These are phyloP conservation scores for Drosophila colorata DNA, from an alignment of 2,888 invertebrate genomes.

Conservation along the genomic window DNA sequence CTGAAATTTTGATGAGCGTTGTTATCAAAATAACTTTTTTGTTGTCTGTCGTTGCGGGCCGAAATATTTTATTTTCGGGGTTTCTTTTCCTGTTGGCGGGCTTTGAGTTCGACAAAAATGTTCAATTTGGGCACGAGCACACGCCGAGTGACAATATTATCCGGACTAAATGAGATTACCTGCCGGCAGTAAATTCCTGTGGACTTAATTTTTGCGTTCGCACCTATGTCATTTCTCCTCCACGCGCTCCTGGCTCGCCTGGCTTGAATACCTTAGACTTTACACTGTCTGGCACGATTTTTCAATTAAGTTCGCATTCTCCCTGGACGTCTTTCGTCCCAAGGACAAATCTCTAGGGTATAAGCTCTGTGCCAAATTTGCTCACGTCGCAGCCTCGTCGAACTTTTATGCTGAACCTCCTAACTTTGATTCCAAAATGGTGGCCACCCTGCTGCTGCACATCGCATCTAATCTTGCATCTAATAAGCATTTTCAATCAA, in stretches of 20 bases:
- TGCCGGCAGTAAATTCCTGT: conserved; percentile 67
- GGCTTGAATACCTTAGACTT: conserved; percentile 48
- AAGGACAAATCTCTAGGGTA: conserved; percentile 7
- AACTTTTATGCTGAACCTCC: conserved; percentile 74
- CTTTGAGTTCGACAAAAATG: conserved; percentile 41
- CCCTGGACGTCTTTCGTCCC: background rate
- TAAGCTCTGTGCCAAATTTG: conserved; percentile 65
- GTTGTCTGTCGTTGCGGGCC: conserved; percentile 10
- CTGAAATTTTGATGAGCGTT: conserved; percentile 73
- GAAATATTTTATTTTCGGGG: conserved; percentile 21
- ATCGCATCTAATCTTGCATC: conserved; percentile 84
- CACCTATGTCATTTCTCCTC: conserved; percentile 46
- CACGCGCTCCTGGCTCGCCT: conserved; percentile 1
- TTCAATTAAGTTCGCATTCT: conserved; percentile 69
- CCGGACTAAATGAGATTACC: conserved; percentile 74
- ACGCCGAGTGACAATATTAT: conserved; percentile 65
- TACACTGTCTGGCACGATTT: conserved; percentile 64
- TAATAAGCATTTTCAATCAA: conserved; percentile 85
- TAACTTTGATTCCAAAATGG: conserved; percentile 66
- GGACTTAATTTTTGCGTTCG: conserved; percentile 63
- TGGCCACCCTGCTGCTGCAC: conserved; percentile 53
- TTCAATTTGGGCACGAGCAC: conserved; percentile 54
- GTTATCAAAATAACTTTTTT: conserved; percentile 58
- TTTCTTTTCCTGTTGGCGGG: conserved; percentile 2
- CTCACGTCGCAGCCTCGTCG: conserved; percentile 76